Conservation (phyloP, 2,113 vertebrate species). For the Chrysochloris asiatica region DNA sequence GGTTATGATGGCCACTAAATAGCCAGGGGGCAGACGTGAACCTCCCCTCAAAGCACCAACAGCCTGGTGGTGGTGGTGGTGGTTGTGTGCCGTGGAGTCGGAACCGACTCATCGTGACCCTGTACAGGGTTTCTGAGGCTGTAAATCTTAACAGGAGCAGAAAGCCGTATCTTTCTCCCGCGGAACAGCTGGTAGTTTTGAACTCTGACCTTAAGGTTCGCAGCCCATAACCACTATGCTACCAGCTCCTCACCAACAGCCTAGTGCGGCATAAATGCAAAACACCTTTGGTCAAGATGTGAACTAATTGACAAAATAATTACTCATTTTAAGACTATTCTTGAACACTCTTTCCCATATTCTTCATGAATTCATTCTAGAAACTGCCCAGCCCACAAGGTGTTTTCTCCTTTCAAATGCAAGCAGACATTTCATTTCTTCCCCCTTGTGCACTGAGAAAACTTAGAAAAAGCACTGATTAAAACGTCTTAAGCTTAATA, state of each 20-base stretch:
- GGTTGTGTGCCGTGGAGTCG: no score
- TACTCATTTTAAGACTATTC: background rate
- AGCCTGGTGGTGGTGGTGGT: no score
- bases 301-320: background rate
- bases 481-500: background rate
- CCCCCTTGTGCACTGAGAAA: background rate
- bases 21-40: background rate
- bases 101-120: no score
- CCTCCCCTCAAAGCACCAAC: background rate
- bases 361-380: slow-evolving; percentile 18
- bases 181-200: no score
- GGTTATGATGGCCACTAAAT: background rate
- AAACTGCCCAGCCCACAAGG: background rate
- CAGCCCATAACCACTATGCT: no score
- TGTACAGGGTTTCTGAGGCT: no score
- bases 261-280: background rate
- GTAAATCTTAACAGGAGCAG: no score
- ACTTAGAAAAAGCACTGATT: background rate
- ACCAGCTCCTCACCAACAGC: background rate
- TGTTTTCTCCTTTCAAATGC: slow-evolving; percentile 38
- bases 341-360: slow-evolving; percentile 14
- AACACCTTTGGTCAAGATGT: background rate
- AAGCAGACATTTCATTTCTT: background rate
- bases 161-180: no score
- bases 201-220: no score